Evolutionary conservation across 2,113 vertebrate genomes (phyloP), one percentile per base, ranked within the genome.

Genomic region (Phaetusa simplex): DNA sequence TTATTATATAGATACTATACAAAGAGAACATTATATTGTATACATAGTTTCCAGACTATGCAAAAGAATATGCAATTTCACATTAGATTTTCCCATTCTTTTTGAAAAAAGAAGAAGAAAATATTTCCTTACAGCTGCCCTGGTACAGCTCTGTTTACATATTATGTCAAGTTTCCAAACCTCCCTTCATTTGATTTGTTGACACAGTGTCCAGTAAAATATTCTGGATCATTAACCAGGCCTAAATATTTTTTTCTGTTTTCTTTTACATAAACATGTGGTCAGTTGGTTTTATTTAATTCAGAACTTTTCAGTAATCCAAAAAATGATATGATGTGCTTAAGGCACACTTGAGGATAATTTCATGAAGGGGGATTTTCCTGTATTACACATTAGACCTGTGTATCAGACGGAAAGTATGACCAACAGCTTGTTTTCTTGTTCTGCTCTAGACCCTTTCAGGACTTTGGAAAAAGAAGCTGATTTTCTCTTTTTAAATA

Each of bases 241-340:
- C 53, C 70, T 82, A 92, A 95, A 93, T 95, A 81, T 79, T 96
- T 86, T 78, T 85, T 96, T 84, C 47, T 87, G 26, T 5, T 91
- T 90, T 79, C 6, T 72, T 91, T 93, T 69, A 94, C 30, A 91
- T 79, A 89, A 96, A 76, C 66, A 49, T 70, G 87, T 42, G 66
- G 73, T 59, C 47, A 14, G 27, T 65, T 87, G 61, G 30, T 53
- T 89, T 95, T 59, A 42, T 83, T 89, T 66, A 61, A 72, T 73
- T 53, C 73, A 85, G 58, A 91, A 58, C 16, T 70, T 80, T 70
- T 82, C 42, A 62, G 45, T 42, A 40, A 89, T 85, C 29, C 61
- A 85, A 82, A 92, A 89, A 93, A 72, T 72, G 6, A 50, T 45
- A 65, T 20, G 19, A 38, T 80, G 53, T 85, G 45, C 62, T 76